phyloP scores from a whole-genome alignment of 2,113 vertebrate genomes.

The Mus pahari region DNA sequence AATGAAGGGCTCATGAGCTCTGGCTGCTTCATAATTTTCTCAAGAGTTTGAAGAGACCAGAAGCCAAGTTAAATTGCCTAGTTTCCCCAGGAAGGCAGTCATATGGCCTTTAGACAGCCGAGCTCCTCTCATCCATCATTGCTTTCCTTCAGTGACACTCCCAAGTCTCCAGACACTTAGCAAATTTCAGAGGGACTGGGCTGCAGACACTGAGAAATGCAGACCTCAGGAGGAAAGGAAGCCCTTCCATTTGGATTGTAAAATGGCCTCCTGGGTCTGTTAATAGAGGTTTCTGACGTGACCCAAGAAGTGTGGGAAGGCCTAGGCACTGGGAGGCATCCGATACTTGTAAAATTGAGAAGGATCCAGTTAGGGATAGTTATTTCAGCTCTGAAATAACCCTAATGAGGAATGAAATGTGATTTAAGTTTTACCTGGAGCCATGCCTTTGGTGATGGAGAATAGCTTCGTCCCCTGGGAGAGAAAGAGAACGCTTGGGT shows the following conservation, averaged over 20 bases:
- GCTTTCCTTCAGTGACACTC: constrained; percentile 68
- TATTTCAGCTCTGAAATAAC: neutral
- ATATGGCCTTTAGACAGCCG: constrained; percentile 52
- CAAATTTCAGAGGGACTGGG: constrained; percentile 71
- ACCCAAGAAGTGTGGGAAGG: neutral
- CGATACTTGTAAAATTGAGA: constrained; percentile 6
- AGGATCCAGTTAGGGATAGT: neutral
- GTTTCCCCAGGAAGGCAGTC: constrained; percentile 49
- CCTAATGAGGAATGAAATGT: neutral
- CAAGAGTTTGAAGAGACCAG: constrained; percentile 59
- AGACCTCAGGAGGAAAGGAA: constrained; percentile 47
- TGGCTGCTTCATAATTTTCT: constrained; percentile 66
- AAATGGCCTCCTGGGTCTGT: constrained; percentile 43
- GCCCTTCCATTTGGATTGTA: constrained; percentile 35
- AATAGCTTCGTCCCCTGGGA: neutral
- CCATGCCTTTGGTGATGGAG: neutral
- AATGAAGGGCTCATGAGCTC: neutral
- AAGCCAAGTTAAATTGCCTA: constrained; percentile 69
- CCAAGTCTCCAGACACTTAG: constrained; percentile 66
- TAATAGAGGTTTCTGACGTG: constrained; percentile 15
- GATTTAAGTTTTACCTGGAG: neutral
- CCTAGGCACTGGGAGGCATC: neutral
- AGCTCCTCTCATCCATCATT: constrained; percentile 71
- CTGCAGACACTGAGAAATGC: constrained; percentile 42
- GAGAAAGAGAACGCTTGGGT: neutral